Conservation (phyloP, 2,888 invertebrate species). For the Drosophila hawaiiensis region DNA sequence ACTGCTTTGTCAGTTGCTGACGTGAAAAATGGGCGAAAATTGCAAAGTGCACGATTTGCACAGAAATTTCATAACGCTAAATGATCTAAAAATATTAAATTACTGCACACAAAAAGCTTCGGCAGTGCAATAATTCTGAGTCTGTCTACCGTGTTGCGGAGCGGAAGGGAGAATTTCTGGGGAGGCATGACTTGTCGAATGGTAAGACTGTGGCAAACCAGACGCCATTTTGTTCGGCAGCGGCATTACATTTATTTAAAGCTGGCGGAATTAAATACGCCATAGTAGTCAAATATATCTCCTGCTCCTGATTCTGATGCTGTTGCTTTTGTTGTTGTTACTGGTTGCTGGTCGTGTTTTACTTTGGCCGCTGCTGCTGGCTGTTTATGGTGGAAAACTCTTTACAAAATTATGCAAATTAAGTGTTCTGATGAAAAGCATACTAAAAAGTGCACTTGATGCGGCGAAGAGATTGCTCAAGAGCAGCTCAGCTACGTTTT, state of each 20-base stretch:
- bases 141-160: constrained; percentile 7
- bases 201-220: constrained; percentile 17
- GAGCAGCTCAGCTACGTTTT: constrained; percentile 27
- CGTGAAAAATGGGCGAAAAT: constrained; percentile 57
- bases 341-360: neutral
- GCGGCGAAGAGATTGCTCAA: constrained; percentile 42
- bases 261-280: constrained; percentile 68
- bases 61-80: constrained; percentile 70
- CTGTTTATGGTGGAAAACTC: constrained; percentile 38
- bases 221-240: constrained; percentile 51
- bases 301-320: constrained; percentile 1
- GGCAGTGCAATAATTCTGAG: constrained; percentile 28
- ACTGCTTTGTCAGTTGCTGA: constrained; percentile 56
- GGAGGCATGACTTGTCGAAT: neutral
- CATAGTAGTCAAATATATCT: constrained; percentile 27
- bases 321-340: constrained; percentile 2
- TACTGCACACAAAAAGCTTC: constrained; percentile 58
- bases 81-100: constrained; percentile 73
- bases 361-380: constrained; percentile 13
- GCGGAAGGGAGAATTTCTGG: neutral
- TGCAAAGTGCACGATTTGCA: constrained; percentile 65
- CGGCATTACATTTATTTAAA: constrained; percentile 68
- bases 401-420: constrained; percentile 78
- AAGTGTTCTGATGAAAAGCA: constrained; percentile 79
- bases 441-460: constrained; percentile 67